Base-by-base conservation (phyloP, 1,140 invertebrate species). In the Pissodes strobi region DNA sequence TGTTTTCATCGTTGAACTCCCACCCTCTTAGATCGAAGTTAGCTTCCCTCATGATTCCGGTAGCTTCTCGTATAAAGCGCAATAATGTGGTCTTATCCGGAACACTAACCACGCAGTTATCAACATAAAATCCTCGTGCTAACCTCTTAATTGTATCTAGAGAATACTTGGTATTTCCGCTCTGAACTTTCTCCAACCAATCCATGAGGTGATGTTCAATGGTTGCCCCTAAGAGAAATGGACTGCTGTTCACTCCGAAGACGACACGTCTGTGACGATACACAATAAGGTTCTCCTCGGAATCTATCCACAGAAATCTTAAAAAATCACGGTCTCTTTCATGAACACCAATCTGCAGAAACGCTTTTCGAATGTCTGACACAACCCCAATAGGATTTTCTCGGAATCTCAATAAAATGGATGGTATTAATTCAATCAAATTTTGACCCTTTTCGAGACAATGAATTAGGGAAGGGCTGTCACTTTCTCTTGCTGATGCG, bases 321-420 rank as follows among this genome's bases (percentile, higher is more conserved):
- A 52, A 15, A 39, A 62, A 51, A 62, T 62, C 48, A 6, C 59
- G 18, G 15, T 53, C 59, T 22, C n/a, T 41, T 41, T 38, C 15
- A 25, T 30, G 2, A 19, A 76, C 17, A 15, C 18, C 39, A n/a
- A 82, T 78, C 59, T 79, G 74, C 9, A 78, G 61, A 71, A 82
- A 82, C 0, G 75, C 79, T 25, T 78, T 78, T 37, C 67, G 53
- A 9, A 82, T 80, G 55, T 82, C 79, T 0, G 77, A 70, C 1
- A 74, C 72, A 0, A 80, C 69, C 23, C 71, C 79, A 55, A 74
- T 68, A 48, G 55, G 59, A 18, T 70, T 65, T 55, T 13, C 62
- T 64, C 79, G 63, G 67, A 82, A 82, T 4, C 69, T 57, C 9
- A 75, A 23, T n/a, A n/a, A n/a, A n/a, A n/a, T n/a, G n/a, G n/a